Base-by-base conservation (phyloP, 1,140 invertebrate genomes). In the Drosophila melanica region DNA sequence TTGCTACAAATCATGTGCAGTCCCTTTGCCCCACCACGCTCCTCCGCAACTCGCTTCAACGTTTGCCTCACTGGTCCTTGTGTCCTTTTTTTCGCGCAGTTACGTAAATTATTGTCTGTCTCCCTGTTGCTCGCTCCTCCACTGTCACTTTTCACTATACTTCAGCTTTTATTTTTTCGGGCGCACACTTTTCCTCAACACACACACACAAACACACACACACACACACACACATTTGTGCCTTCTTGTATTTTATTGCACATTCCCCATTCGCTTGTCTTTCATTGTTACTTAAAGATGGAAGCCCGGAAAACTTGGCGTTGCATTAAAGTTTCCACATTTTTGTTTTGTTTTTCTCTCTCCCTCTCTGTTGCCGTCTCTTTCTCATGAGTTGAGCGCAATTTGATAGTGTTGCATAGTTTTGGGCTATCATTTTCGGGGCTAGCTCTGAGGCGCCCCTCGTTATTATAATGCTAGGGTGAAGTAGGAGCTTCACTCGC, bases 31-130 rank as follows among this genome's bases (percentile, higher is more conserved):
- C 23, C 18, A 8, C 42, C 37, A 3, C 11, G 5, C 50, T 37
- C 18, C 33, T 41, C 58, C 35, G 5, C 10, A 27, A 7, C 5
- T 27, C 27, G 3, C n/a, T 18, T 48, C 51, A 65, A 44, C 60
- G 51, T 50, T 64, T 70, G 60, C 51, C 63, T 67, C 54, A 37
- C 69, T 66, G 60, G 27, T 65, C 44, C 51, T 66, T 51, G 41
- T 53, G 45, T 71, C 53, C 69, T 58, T 14, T 44, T 16, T 14
- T 65, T 86, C 77, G 65, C 77, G 74, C 67, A 82, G 84, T 82
- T 89, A 89, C 82, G 82, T 87, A 87, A 87, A 87, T 87, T 87
- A 87, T 87, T 80, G 79, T 89, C 84, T 89, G 80, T 72, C 84
- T 89, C 72, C 60, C 69, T 72, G 75, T 59, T 65, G 79, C 79